phyloP scores from a whole-genome alignment of 2,113 vertebrate genomes.

The Rhinopomastus cyanomelas region DNA sequence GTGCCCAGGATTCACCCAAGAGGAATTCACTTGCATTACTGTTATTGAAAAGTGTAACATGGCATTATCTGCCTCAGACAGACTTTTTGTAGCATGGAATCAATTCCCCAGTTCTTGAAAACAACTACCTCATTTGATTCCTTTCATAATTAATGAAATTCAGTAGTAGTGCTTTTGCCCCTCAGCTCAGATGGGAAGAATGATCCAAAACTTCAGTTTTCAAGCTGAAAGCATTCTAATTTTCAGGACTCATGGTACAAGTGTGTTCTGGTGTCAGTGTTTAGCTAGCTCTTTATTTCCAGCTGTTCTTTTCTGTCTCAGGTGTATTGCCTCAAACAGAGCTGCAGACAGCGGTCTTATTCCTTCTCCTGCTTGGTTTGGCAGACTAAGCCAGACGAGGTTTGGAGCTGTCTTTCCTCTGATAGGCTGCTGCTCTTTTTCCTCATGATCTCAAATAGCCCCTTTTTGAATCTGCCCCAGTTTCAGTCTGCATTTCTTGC shows the following conservation, averaged over 20 bases:
- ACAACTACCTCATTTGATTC: slow-evolving; percentile 66
- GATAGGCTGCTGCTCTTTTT: background rate
- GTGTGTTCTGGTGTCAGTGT: background rate
- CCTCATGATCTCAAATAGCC: background rate
- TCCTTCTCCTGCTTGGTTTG: background rate
- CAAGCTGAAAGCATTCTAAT: slow-evolving; percentile 39
- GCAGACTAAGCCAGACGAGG: background rate
- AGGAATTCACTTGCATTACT: slow-evolving; percentile 42
- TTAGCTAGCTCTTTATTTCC: slow-evolving; percentile 11
- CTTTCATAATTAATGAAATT: slow-evolving; percentile 72
- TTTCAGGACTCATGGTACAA: background rate
- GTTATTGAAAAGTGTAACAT: slow-evolving; percentile 66
- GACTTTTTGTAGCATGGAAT: slow-evolving; percentile 64
- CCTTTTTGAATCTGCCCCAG: background rate
- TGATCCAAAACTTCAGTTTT: slow-evolving; percentile 44
- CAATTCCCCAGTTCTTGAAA: slow-evolving; percentile 65
- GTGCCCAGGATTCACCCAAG: slow-evolving; percentile 57
- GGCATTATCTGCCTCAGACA: slow-evolving; percentile 69
- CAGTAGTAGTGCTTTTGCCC: slow-evolving; percentile 40
- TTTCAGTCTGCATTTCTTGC: background rate
- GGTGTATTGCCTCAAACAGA: background rate
- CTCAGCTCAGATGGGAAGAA: slow-evolving; percentile 39
- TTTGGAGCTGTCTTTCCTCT: background rate
- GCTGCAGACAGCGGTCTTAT: background rate
- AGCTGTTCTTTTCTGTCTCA: background rate